Evolutionary conservation across 2,113 vertebrate species (phyloP).

Genomic region (Peromyscus leucopus): DNA sequence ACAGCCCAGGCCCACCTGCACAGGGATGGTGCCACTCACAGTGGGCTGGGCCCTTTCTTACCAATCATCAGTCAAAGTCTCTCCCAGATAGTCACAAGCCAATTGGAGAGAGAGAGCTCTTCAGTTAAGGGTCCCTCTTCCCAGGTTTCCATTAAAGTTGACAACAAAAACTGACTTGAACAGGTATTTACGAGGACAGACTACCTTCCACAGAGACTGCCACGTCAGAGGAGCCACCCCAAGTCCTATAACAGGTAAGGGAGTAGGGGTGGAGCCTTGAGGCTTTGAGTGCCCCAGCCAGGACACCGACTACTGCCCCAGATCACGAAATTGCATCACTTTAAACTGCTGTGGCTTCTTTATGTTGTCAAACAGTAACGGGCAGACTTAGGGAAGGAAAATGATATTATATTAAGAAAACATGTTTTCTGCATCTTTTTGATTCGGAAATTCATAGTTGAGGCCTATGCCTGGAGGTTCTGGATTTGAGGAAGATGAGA

Average conservation of each 20-base stretch:
- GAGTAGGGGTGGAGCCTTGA: no score
- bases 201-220: background rate
- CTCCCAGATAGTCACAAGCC: background rate
- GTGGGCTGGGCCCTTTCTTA: background rate
- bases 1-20: background rate
- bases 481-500: background rate
- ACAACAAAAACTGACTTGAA: background rate
- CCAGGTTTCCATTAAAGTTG: background rate
- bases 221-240: background rate
- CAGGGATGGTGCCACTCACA: background rate
- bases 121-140: background rate
- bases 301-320: background rate
- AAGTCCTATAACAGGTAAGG: accelerated
- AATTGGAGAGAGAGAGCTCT: background rate
- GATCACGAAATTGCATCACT: background rate
- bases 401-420: background rate
- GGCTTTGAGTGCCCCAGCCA: background rate
- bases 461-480: background rate
- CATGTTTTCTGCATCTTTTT: background rate
- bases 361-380: background rate
- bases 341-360: background rate
- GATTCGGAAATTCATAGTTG: background rate
- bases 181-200: background rate
- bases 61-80: background rate
- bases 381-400: background rate